Percentiles rank a stretch among this genome's conserved stretches.
Conservation (phyloP, 2,113 vertebrate species). For the Brevimyrus niger region DNA sequence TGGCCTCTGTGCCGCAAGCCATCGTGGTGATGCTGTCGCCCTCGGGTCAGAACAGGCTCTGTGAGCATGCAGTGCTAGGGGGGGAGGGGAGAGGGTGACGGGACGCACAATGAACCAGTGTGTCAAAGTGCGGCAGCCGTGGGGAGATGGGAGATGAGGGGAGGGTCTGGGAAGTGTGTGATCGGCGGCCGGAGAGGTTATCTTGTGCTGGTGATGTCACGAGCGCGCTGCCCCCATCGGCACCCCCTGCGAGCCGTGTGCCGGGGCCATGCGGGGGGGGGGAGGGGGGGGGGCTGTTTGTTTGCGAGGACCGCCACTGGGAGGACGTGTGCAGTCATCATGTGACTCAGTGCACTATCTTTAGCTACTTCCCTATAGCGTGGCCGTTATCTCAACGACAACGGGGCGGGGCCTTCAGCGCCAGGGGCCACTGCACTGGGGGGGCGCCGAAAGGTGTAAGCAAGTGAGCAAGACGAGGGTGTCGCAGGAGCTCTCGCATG, state of each 20-base stretch:
- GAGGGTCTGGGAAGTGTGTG: background rate
- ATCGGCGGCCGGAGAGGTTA: conserved; percentile 25
- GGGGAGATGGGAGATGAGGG: background rate
- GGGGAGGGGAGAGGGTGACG: background rate
- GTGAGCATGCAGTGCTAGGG: too few relatives aligned
- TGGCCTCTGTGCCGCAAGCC: background rate
- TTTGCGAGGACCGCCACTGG: conserved; percentile 41
- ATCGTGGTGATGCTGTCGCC: background rate
- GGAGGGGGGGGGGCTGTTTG: conserved; percentile 12
- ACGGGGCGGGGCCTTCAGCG: background rate
- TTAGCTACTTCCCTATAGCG: conserved; percentile 60
- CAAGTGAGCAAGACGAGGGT: background rate
- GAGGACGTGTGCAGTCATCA: conserved; percentile 38
- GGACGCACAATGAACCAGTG: conserved; percentile 16
- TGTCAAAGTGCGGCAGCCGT: conserved; percentile 17
- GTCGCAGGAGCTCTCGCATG: background rate
- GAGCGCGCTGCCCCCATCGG: conserved; percentile 25
- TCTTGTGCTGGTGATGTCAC: conserved; percentile 29
- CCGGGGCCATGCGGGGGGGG: background rate
- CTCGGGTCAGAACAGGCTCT: background rate
- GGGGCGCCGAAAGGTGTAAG: background rate
- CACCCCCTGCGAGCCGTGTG: conserved; percentile 1
- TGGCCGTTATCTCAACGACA: conserved; percentile 37
- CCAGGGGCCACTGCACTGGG: background rate
- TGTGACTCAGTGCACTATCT: conserved; percentile 33